Base-by-base conservation (phyloP, 2,113 vertebrate genomes). In the Choloepus hoffmanni region DNA sequence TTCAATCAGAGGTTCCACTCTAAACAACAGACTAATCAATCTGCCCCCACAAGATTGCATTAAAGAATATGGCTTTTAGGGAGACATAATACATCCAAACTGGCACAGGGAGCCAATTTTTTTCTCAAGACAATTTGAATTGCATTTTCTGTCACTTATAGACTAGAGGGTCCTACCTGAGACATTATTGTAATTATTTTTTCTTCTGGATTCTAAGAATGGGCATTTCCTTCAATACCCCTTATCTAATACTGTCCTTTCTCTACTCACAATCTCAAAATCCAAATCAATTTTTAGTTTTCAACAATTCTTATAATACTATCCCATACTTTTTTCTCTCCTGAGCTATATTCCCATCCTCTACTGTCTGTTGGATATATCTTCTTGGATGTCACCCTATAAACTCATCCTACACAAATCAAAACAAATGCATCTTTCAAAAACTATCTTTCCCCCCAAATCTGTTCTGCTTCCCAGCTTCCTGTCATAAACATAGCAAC, bases 131-230 rank as follows among this genome's bases (percentile, higher is more conserved):
- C 58, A 88, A 77, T 77, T 67, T 89, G 18, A 18, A 88, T 85
- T 91, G 3, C 3, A n/a, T 91, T 74, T 84, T 88, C 40, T 63
- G 16, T 94, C 58, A 87, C 33, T 53, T 84, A 18, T 86, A 60
- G 85, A 60, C n/a, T 72, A 72, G 21, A 53, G 4, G 43, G 33
- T 60, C 43, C 60, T 36, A 53, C 5, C 53, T 76, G 74, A 95
- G 53, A 91, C 30, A 79, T 78, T 83, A 90, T 19, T 65, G 23
- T 45, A 78, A 82, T 55, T 83, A 88, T 63, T 92, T 94, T n/a
- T 92, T 88, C 48, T 90, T 78, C 53, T 82, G 65, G 6, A 84
- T 79, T 87, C 70, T 88, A 93, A 93, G 28, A 89, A 93, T 83
- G 26, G 28, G 72, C 15, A 90, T 48, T 87, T 78, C 28, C 36